Base-by-base conservation (phyloP, 2,113 vertebrate genomes). In the Ochotona princeps region DNA sequence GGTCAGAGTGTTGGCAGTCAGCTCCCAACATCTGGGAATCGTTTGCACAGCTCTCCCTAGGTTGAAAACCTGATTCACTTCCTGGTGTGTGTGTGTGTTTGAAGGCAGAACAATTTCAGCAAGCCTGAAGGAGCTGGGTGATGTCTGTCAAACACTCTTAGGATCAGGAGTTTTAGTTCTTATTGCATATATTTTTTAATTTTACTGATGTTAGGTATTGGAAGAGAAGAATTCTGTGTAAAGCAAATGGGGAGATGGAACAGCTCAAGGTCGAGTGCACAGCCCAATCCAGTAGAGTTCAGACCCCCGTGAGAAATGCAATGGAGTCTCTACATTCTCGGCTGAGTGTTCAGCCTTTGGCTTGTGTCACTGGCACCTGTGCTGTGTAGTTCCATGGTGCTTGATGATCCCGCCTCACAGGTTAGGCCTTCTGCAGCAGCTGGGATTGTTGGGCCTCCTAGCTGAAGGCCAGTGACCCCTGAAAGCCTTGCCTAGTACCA, bases 1-100 rank as follows among this genome's bases (percentile, higher is more conserved):
- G 30, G 23, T 15, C 60, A 49, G 66, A 95, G 76, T 93, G 73
- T n/a, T 97, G 89, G 86, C 90, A 88, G 11, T 85, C 93, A 51
- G 49, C 91, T 95, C 69, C 9, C 82, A 95, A 92, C 91, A 94
- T 95, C 97, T 98, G 96, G 96, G 95, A 97, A 92, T 95, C 0
- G 93, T 97, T 97, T 97, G 93, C 84, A 82, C 67, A 90, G 88
- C 61, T 93, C 86, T 81, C 95, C 93, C 87, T 91, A 25, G 47
- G 70, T 93, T 96, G 96, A 75, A 97, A 97, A 87, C 47, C n/a
- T 69, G 51, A 28, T 75, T 90, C 95, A 69, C 30, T 51, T 25
- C 78, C 51, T 54, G n/a, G 69, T 4, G 8, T 69, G 18, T 51
- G 44, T n/a, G 38, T 44, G 38, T 74, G 79, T 83, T 75, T 72